Evolutionary conservation across 2,113 vertebrate species (phyloP), one percentile per base, ranked within the genome.

Genomic region (Mirza zaza): DNA sequence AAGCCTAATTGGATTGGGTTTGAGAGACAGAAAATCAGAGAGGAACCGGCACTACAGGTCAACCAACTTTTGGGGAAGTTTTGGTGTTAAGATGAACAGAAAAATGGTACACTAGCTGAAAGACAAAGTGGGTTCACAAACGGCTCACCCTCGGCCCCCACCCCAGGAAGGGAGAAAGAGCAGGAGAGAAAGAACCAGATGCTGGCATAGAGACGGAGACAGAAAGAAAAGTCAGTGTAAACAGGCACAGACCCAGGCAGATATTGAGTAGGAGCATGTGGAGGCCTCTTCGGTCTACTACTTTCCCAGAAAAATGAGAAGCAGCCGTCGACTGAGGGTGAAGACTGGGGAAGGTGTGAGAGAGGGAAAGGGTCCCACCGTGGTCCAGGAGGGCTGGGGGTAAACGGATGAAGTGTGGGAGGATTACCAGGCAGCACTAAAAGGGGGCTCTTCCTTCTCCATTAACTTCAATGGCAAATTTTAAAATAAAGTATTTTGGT

Each of bases 231-330:
- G 34, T 3, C 7, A 4, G 82, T 18, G 0, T 36, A 9, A 0
- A 12, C 1, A 32, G 42, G 32, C 45, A 21, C 4, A 42, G 68
- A 8, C 9, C 42, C 39, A 57, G 77, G 48, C 59, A 29, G 25
- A 42, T 3, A 4, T 0, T 0, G 3, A 0, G 36, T 7, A 21
- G 9, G 59, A 67, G 80, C 71, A 52, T 0, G 18, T 4, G 6
- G 45, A 39, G 36, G 27, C 25, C 27, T 75, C 48, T 27, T 68
- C 42, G 15, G 29, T n/a, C 29, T 21, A 20, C 63, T 68, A 4
- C 39, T 63, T 59, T 67, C 52, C 45, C 42, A 65, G 52, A 9
- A 21, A 75, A 61, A 89, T 17, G 29, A 71, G 61, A 50, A 36
- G 34, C 18, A 50, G 0, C 4, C 48, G 14, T 11, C 17, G 59